A percentile compares a stretch with the other conserved stretches of the same genome.
Conservation (phyloP, 1,140 invertebrate genomes). For the Anadara kagoshimensis region DNA sequence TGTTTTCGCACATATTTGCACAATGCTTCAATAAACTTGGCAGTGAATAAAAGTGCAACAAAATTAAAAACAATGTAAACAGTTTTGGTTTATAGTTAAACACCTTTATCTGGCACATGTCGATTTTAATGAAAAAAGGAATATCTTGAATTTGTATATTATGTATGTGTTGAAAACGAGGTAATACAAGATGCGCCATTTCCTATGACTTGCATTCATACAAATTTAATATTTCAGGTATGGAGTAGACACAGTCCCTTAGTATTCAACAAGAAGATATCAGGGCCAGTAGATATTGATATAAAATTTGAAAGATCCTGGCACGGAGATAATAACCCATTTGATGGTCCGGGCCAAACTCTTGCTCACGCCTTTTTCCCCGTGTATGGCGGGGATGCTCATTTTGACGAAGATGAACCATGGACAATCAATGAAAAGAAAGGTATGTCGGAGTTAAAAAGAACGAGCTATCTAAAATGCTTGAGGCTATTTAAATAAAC, state of each 20-base stretch:
- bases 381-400: slow-evolving; percentile 86
- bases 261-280: slow-evolving; percentile 48
- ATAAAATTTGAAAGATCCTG: slow-evolving; percentile 59
- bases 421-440: slow-evolving; percentile 64
- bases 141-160: no score
- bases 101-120: no score
- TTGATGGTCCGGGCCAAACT: slow-evolving; percentile 69
- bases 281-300: slow-evolving; percentile 62
- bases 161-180: no score
- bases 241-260: slow-evolving; percentile 67
- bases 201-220: not conserved
- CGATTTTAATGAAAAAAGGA: no score
- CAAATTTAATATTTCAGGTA: slow-evolving; percentile 47
- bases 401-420: slow-evolving; percentile 71
- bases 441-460: slow-evolving; percentile 39
- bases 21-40: no score
- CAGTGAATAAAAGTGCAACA: no score
- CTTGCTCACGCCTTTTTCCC: slow-evolving; percentile 74
- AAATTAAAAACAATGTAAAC: no score
- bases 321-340: slow-evolving; percentile 70
- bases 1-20: no score
- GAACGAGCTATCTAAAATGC: no score
- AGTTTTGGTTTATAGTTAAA: no score
- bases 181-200: no score
- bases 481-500: no score